A percentile compares a stretch with the other conserved stretches of the same genome.
These are phyloP conservation scores for Fistularia commersonii DNA, from an alignment of 2,797 vertebrate genomes.

Conservation along the genomic window DNA sequence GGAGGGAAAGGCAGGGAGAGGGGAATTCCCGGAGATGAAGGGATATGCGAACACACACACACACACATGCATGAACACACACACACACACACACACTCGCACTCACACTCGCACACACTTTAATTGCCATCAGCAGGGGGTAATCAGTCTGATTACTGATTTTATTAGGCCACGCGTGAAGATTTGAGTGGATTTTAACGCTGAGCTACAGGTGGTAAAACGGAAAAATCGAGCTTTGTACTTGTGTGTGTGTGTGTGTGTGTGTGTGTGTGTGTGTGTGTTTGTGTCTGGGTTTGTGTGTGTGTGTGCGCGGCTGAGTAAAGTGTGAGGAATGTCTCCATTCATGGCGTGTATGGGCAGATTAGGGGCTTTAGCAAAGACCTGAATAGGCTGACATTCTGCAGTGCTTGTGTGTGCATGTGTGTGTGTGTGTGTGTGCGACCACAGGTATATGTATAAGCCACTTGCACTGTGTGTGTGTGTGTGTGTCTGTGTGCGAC, in stretches of 20 bases:
- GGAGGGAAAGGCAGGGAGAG: conserved; percentile 33
- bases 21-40: conserved; percentile 67
- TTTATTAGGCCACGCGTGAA: too few species aligned
- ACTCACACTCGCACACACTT: conserved; percentile 6
- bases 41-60: conserved; percentile 42
- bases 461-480: conserved; percentile 3
- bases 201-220: conserved; percentile 13
- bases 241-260: conserved; percentile 8
- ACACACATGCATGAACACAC: conserved; percentile 4
- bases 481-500: conserved; percentile 11
- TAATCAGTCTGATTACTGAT: conserved; percentile 15
- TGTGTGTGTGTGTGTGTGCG: conserved; percentile 22
- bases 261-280: conserved; percentile 5
- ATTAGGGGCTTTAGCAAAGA: conserved; percentile 67
- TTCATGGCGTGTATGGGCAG: conserved; percentile 60
- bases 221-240: too few species aligned
- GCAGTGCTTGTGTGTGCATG: conserved; percentile 28
- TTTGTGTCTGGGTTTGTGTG: conserved; percentile 15
- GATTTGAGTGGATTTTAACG: conserved; percentile 15
- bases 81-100: neutral
- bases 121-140: conserved; percentile 28
- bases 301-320: conserved; percentile 41
- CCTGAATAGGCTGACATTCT: conserved; percentile 65
- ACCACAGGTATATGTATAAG: conserved; percentile 22
- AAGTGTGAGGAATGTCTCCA: conserved; percentile 64